Evolutionary conservation across 1,140 invertebrate species (phyloP), one percentile per base, ranked within the genome.

Genomic region (Cryptotermes secundus): DNA sequence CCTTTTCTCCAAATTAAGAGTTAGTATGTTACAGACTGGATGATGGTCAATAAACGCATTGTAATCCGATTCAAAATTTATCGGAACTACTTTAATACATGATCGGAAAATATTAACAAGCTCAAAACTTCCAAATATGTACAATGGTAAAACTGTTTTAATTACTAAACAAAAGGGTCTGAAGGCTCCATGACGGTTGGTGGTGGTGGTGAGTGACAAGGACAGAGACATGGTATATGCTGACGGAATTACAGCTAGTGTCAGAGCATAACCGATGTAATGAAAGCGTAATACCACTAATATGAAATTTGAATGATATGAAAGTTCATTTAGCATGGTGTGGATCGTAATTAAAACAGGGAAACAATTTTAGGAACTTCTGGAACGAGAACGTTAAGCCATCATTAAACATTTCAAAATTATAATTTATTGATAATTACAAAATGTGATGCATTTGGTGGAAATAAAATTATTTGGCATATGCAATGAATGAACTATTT

Each of bases 381-480:
- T 72, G 59, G n/a, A n/a, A n/a, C 26, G 59, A 31, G 59, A 31
- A 72, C 7, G 59, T 72, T 72, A 72, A 72, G n/a, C 59, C 59
- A 12, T 72, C 59, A 72, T 72, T 72, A 72, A 72, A 72, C 59
- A 72, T 72, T 72, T 72, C 59, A 72, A 72, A 49, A 72, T 31
- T 72, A 72, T 72, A 72, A 59, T 72, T n/a, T 72, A 72, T 72
- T 19, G 9, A 7, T 72, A 22, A 31, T 72, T 26, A 31, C 59
- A 72, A 72, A 72, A 72, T 72, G 6, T n/a, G n/a, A 26, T 72
- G 59, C 14, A 72, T 31, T 72, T 9, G 3, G 53, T 59, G 19
- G n/a, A 72, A 31, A 7, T 72, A n/a, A n/a, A 59, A 72, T 9
- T 31, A n/a, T 72, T 72, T 72, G 9, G 9, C n/a, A 72, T 16